Evolutionary conservation across 2,797 vertebrate genomes (phyloP).

Genomic region (Phataginus tetradactyla): DNA sequence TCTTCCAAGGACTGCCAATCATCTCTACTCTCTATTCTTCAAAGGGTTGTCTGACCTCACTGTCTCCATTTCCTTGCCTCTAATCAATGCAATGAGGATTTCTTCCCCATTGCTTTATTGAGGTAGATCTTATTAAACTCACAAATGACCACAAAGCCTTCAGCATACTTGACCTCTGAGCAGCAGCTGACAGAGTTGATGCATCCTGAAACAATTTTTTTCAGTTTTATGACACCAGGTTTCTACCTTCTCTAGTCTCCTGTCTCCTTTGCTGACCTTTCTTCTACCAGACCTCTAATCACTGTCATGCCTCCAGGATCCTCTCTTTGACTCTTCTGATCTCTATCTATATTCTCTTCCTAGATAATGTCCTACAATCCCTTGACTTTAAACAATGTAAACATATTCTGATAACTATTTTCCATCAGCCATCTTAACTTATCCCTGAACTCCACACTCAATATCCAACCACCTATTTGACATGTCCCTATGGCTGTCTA

Average conservation of each 20-base stretch:
- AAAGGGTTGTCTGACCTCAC: neutral
- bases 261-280: neutral
- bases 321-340: neutral
- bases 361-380: neutral
- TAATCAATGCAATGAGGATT: neutral
- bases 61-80: neutral
- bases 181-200: neutral
- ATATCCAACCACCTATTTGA: neutral
- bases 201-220: neutral
- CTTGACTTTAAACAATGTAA: neutral
- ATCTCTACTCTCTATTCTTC: neutral
- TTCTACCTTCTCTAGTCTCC: neutral
- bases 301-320: neutral
- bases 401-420: neutral
- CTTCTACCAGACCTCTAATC: neutral
- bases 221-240: neutral
- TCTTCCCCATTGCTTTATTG: neutral
- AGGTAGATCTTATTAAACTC: neutral
- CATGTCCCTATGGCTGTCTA: neutral
- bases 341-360: neutral
- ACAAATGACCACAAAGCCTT: neutral
- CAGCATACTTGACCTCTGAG: neutral
- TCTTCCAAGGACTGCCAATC: neutral
- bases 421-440: neutral
- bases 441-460: neutral